Percentiles rank a stretch among this genome's conserved stretches.
Conservation (phyloP, 2,797 vertebrate species). For the Artibeus jamaicensis region DNA sequence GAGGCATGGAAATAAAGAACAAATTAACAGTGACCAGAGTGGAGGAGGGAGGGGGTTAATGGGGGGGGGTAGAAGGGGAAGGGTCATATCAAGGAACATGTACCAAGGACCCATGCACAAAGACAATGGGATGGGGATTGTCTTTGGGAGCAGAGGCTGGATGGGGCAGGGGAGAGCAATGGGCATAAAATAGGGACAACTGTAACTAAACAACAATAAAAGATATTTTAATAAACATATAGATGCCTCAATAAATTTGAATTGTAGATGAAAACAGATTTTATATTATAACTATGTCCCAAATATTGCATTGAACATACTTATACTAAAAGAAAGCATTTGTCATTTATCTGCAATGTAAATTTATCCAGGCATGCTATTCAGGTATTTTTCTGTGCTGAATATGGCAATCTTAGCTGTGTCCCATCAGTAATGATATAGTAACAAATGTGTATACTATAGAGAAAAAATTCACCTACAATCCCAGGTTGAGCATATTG, state of each 20-base stretch:
- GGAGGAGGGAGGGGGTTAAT: no score
- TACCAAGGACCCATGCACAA: no score
- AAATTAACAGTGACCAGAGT: no score
- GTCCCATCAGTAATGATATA: not conserved
- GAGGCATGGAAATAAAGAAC: no score
- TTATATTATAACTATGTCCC: not conserved
- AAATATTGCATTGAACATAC: not conserved
- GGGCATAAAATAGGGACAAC: no score
- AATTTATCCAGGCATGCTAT: not conserved
- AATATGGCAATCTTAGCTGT: not conserved
- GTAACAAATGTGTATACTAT: not conserved
- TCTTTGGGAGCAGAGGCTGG: no score
- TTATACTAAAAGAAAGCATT: not conserved
- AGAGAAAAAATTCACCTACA: not conserved
- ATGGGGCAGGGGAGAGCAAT: no score
- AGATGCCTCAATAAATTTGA: not conserved
- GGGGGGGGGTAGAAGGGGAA: no score
- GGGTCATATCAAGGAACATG: no score
- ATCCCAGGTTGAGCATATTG: not conserved
- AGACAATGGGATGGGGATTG: no score
- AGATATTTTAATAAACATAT: not conserved
- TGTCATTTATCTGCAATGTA: not conserved
- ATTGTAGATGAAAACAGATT: not conserved
- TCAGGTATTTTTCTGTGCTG: not conserved
- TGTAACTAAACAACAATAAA: no score